Conservation (phyloP, 2,113 vertebrate genomes). For the Cyanoramphus novaezelandiae region DNA sequence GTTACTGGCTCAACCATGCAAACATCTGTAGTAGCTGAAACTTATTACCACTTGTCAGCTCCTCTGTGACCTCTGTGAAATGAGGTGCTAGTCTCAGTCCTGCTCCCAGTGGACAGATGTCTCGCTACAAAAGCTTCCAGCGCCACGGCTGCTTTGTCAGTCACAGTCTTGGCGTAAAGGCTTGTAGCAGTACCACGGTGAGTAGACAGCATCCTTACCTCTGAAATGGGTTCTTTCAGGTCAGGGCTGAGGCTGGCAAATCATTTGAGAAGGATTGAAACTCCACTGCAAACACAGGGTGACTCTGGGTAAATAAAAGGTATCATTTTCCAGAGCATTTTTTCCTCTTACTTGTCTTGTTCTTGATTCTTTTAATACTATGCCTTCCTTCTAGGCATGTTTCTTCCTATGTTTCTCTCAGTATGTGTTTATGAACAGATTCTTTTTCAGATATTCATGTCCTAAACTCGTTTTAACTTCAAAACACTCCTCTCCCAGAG, state of each 20-base stretch:
- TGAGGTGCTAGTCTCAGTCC: neutral
- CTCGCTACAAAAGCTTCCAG: neutral
- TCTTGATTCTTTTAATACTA: neutral
- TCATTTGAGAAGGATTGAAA: neutral
- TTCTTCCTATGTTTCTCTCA: neutral
- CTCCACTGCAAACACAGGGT: neutral
- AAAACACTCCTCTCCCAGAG: constrained; percentile 33
- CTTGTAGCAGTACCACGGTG: fast-evolving
- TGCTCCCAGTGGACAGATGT: neutral
- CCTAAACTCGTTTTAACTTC: neutral
- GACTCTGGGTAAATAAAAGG: neutral
- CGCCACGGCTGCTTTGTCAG: neutral
- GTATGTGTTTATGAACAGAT: neutral
- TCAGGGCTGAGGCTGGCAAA: neutral
- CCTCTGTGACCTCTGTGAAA: neutral
- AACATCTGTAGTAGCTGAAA: neutral
- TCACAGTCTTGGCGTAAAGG: neutral
- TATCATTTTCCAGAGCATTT: neutral
- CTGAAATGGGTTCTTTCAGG: neutral
- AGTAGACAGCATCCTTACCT: neutral
- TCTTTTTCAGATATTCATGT: neutral
- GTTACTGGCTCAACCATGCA: neutral
- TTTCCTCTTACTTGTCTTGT: neutral
- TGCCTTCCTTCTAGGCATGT: neutral
- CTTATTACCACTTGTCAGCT: neutral